Base-by-base conservation (phyloP, 1,140 invertebrate genomes). In the Whitmania pigra region DNA sequence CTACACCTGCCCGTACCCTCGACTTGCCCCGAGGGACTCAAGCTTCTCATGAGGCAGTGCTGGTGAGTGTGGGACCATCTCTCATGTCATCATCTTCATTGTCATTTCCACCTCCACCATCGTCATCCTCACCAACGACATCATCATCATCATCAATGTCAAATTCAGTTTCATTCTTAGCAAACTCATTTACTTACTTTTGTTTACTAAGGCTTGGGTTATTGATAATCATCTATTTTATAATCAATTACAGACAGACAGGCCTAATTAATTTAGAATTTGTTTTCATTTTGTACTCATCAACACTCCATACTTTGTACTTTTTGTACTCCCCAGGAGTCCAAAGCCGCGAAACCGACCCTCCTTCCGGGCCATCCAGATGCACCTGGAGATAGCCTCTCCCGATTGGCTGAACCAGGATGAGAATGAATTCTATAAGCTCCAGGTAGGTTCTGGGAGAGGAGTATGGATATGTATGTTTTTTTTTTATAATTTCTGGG, bases 321-420 rank as follows among this genome's bases (percentile, higher is more conserved):
- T 57, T 57, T 57, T 49, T 43, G 25, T 69, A 69, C 49, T 77
- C 7, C 15, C 7, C 76, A 84, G 84, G 91, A 90, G 88, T 73
- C 85, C 88, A 2, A 91, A 92, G 79, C 92, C 95, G 0, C 86
- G 89, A 70, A 96, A 96, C 80, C 86, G 96, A 73, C 95, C 95
- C 7, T 92, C 93, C 0, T 98, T 98, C 79, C 89, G 91, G 75
- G 89, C 94, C 73, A 94, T 98, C 40, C 73, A 80, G 49, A 80
- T 81, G 79, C 81, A 82, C 74, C 75, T 82, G 49, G 81, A 82
- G 74, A 82, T 82, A 73, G 81, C 81, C 15, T 78, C 80, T 17
- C 77, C 80, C 67, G 80, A 81, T 73, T 75, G 81, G 69, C 75
- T 81, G 53, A 80, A 78, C 71, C 88, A 84, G 54, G 83, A 86